These are phyloP conservation scores for Bombus breviceps DNA, from an alignment of 1,140 invertebrate species.

Conservation along the genomic window DNA sequence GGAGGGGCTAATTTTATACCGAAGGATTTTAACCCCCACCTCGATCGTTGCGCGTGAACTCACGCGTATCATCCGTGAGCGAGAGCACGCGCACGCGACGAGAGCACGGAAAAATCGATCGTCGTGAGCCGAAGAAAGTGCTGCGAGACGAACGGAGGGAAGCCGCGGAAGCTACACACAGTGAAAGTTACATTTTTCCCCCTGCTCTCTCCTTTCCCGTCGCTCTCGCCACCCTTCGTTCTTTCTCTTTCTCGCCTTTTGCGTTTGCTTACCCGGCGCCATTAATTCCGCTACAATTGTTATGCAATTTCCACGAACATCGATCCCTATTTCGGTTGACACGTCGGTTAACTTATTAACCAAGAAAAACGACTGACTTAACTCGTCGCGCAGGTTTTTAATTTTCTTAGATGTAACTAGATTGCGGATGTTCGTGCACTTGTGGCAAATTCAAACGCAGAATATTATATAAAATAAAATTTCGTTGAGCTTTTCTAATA, in stretches of 20 bases:
- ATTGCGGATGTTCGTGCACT: neutral
- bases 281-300: neutral
- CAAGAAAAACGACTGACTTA: neutral
- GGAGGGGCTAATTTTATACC: constrained; percentile 30
- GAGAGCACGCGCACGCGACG: neutral
- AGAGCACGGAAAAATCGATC: constrained; percentile 43
- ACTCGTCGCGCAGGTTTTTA: no score
- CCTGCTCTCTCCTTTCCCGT: neutral
- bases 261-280: neutral
- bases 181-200: constrained; percentile 43
- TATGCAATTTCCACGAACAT: constrained; percentile 30
- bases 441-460: neutral
- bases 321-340: neutral
- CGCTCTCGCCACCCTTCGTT: neutral
- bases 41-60: neutral
- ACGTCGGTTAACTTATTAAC: neutral
- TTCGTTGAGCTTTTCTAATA: no score
- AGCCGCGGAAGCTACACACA: constrained; percentile 38
- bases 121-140: constrained; percentile 37
- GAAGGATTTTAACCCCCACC: constrained; percentile 22
- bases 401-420: no score
- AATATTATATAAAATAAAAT: no score
- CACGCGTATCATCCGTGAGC: neutral
- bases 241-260: constrained; percentile 14
- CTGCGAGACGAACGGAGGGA: constrained; percentile 2